Conservation (phyloP, 2,113 vertebrate species). For the Dasypus novemcinctus region DNA sequence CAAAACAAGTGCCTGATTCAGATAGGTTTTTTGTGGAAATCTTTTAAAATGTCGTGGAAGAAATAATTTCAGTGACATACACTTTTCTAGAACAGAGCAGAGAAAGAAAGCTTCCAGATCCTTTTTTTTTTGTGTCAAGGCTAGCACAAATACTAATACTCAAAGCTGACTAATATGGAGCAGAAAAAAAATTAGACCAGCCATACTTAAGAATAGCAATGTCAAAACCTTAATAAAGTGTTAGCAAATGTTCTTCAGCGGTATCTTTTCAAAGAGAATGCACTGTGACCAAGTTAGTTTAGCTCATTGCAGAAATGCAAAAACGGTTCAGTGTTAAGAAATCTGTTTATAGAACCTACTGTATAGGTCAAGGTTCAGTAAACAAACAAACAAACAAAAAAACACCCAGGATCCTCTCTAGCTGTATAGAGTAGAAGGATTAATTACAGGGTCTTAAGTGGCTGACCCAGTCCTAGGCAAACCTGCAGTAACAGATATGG, state of each 20-base stretch:
- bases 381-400: neutral
- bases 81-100: neutral
- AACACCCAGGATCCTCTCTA: neutral
- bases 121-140: neutral
- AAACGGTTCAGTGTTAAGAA: conserved; percentile 37
- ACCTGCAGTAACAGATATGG: neutral
- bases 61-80: neutral
- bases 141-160: neutral
- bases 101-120: neutral
- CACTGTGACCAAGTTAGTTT: conserved; percentile 43
- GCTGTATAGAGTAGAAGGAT: neutral
- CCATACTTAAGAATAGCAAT: neutral
- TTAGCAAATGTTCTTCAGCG: neutral
- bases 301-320: conserved; percentile 23
- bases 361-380: conserved; percentile 29
- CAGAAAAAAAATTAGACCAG: neutral
- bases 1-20: neutral
- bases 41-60: neutral
- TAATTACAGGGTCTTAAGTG: too few relatives aligned
- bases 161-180: neutral
- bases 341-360: neutral
- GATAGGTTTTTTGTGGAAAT: neutral
- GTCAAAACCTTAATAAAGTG: neutral
- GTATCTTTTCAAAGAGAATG: neutral
- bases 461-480: neutral